phyloP scores from a whole-genome alignment of 2,888 invertebrate genomes.

The Archips crataeganus region DNA sequence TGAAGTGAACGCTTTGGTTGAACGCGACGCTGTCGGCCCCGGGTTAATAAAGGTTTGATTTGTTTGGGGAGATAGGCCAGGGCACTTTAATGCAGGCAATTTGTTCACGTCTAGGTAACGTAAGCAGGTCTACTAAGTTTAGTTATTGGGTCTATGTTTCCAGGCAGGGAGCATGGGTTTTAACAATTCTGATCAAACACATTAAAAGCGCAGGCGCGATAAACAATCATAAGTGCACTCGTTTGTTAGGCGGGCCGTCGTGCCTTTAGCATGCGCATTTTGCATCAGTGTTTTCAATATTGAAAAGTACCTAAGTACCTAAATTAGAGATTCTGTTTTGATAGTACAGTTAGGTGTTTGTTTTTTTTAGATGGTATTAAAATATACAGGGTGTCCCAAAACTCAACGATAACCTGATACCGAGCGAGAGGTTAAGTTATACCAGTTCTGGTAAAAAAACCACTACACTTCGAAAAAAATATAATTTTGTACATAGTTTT shows the following conservation, averaged over 20 bases:
- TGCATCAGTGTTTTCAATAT: slow-evolving; percentile 1
- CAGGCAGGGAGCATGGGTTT: slow-evolving; percentile 21
- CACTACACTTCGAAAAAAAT: no score
- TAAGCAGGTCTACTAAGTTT: slow-evolving; percentile 35
- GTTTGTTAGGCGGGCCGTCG: slow-evolving; percentile 14
- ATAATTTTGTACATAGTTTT: no score
- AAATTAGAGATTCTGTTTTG: background rate
- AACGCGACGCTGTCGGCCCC: slow-evolving; percentile 38
- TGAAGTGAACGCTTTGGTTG: slow-evolving; percentile 38
- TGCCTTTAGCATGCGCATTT: slow-evolving; percentile 5
- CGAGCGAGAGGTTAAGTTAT: no score
- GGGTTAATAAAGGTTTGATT: slow-evolving; percentile 41
- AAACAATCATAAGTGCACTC: slow-evolving; percentile 35
- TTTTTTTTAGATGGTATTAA: background rate
- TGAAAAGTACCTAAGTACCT: background rate
- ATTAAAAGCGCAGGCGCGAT: slow-evolving; percentile 33
- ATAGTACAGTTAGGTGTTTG: background rate
- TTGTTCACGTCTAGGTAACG: slow-evolving; percentile 42
- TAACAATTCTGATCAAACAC: slow-evolving; percentile 28
- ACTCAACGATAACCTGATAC: no score
- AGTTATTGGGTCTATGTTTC: slow-evolving; percentile 27
- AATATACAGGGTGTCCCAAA: no score
- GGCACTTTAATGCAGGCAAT: slow-evolving; percentile 41
- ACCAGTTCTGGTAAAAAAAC: no score
- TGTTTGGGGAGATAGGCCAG: slow-evolving; percentile 40